Evolutionary conservation across 1,140 invertebrate species (phyloP), one percentile per base, ranked within the genome.

Genomic region (Oppia nitens): DNA sequence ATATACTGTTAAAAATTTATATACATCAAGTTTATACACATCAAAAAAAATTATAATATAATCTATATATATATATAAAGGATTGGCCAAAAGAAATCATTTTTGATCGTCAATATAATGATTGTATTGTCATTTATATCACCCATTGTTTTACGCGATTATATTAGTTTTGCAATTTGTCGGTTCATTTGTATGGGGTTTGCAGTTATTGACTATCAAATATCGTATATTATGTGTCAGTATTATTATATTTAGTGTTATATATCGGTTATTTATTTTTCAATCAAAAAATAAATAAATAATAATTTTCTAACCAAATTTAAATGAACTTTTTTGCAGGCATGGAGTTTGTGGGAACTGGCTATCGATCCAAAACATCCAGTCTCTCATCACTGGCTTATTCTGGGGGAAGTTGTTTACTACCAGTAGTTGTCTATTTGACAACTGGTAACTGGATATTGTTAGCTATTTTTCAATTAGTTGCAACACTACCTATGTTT

Each of bases 311-410:
- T 40, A 9, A 9, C 6, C 17, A 9, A 40, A n/a, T n/a, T n/a
- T n/a, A n/a, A n/a, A n/a, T n/a, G n/a, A n/a, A n/a, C 17, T 40
- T 40, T 40, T 40, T 40, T 17, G 6, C 6, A 40, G 32, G 32
- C 6, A 40, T 40, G 32, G 32, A 40, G 32, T 40, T 40, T 40
- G 32, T 40, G 32, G 32, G 32, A 9, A 6, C 32, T 9, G 32
- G 17, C 12, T 29, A 60, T 49, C 49, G n/a, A 11, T 40, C 53
- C 11, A 54, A 52, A 23, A 29, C 51, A 2, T 20, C 85, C 89
- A 0, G 83, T 89, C 80, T 90, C 85, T 60, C 61, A 0, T 89
- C 87, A 63, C 79, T 87, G 27, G 89, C 87, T 68, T 92, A 90
- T 68, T 89, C 86, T 3, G 74, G 86, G 50, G 86, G 87, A 1